Evolutionary conservation across 2,888 invertebrate genomes (phyloP), one percentile per base, ranked within the genome.

Genomic region (Lepeophtheirus nordmannii): DNA sequence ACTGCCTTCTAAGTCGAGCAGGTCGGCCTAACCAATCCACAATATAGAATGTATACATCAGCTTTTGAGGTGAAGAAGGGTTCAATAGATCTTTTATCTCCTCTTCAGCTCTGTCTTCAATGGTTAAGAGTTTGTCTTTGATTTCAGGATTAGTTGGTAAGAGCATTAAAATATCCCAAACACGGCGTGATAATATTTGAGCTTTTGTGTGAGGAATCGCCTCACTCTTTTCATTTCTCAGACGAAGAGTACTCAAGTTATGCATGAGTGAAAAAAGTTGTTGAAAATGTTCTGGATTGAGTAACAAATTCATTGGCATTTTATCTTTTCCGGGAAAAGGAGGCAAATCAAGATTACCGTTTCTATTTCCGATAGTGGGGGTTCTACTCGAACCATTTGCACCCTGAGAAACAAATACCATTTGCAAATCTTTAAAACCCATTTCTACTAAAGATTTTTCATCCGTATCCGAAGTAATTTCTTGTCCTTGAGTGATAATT

Each of bases 1-100:
- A 65, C 12, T n/a, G 59, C 20, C 65, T 58, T 20, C 65, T 10
- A n/a, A 65, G 58, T 12, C 65, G 37, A n/a, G 65, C 58, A 12
- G 65, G 65, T 12, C 65, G 9, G 17, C 65, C 65, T 30, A 65
- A 30, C 65, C 65, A 65, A 74, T 89, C 89, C 0, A 93, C 87
- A 70, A 93, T 92, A 75, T 92, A 91, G 68, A 93, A 76, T 0
- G 90, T 90, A 74, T 94, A 94, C 89, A 93, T 92, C 65, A 94
- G 82, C 74, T 91, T 91, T 76, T 93, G 93, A 0, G 92, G 87
- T 74, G 89, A 89, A 38, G 84, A 83, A 0, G 91, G 88, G 77
- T 92, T 88, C 12, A 94, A 80, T 1, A 93, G 76, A 17, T 40
- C 62, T 60, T 90, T 76, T 62, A 83, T 72, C 9, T 82, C 72